These are phyloP conservation scores for Mesochorus sp. DNA, from an alignment of 2,888 invertebrate genomes.

Conservation along the genomic window DNA sequence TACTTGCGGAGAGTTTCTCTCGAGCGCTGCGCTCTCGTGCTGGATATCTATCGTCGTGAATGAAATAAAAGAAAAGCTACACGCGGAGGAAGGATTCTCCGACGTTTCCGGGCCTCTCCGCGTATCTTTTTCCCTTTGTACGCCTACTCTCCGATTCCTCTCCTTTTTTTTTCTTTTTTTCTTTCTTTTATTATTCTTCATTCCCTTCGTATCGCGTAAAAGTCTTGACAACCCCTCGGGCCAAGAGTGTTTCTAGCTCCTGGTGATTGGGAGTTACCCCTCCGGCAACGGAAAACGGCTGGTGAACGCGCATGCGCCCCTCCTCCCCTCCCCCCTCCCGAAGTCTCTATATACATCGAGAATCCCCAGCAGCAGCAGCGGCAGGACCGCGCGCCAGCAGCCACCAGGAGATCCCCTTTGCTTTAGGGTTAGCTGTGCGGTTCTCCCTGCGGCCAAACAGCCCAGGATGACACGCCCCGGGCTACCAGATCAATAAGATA, in stretches of 20 bases:
- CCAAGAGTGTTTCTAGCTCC: slow-evolving; percentile 78
- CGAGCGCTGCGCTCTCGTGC: background rate
- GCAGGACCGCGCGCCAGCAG: slow-evolving; percentile 29
- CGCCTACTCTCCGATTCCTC: background rate
- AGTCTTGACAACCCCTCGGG: slow-evolving; percentile 71
- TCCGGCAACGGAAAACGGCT: slow-evolving; percentile 75
- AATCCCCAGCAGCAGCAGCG: slow-evolving; percentile 49
- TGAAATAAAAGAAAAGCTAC: slow-evolving; percentile 44
- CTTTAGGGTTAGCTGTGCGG: slow-evolving; percentile 81
- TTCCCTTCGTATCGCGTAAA: too few relatives aligned
- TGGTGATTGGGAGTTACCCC: slow-evolving; percentile 82
- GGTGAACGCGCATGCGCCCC: slow-evolving; percentile 74
- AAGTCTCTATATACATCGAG: slow-evolving; percentile 36
- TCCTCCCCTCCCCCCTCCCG: slow-evolving; percentile 27
- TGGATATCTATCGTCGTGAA: slow-evolving; percentile 18
- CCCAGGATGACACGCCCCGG: slow-evolving; percentile 82
- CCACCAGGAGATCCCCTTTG: slow-evolving; percentile 73
- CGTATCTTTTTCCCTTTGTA: background rate
- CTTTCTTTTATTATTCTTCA: too few relatives aligned
- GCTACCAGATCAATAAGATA: slow-evolving; percentile 83
- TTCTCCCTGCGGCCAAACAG: slow-evolving; percentile 82
- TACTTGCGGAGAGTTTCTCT: background rate
- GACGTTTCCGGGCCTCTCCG: slow-evolving; percentile 40
- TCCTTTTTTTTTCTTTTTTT: slow-evolving; percentile 55
- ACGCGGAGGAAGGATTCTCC: slow-evolving; percentile 30